Base-by-base conservation (phyloP, 2,888 invertebrate species). In the Serripes groenlandicus region DNA sequence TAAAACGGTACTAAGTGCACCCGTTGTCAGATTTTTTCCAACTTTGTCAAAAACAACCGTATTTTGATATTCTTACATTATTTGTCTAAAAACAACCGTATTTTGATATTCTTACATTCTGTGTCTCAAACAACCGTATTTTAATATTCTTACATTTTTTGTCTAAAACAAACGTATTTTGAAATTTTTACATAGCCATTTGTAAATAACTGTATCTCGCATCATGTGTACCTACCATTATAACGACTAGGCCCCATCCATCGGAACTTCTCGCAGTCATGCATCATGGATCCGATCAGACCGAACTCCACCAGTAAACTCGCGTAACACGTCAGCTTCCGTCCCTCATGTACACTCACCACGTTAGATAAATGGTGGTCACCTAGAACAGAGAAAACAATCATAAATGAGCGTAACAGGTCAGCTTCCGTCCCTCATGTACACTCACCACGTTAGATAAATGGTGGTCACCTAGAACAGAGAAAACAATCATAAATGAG, bases 161-260 rank as follows among this genome's bases (percentile, higher is more conserved):
- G n/a, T n/a, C n/a, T n/a, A n/a, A n/a, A n/a, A n/a, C n/a, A n/a
- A n/a, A n/a, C n/a, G n/a, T n/a, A n/a, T n/a, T n/a, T n/a, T n/a
- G n/a, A n/a, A n/a, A n/a, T n/a, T n/a, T n/a, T n/a, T n/a, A n/a
- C n/a, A n/a, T n/a, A n/a, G n/a, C n/a, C n/a, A n/a, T n/a, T n/a
- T n/a, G n/a, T n/a, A n/a, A n/a, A n/a, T n/a, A n/a, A n/a, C n/a
- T n/a, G n/a, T n/a, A n/a, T n/a, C n/a, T n/a, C n/a, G n/a, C n/a
- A n/a, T n/a, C n/a, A n/a, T n/a, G n/a, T n/a, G n/a, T 21, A 77
- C 89, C 87, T 75, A 91, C 92, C 82, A 80, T 86, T 89, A 66
- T 91, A 92, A 80, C 93, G 76, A 4, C 86, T 81, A 1, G 89
- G 88, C 0, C 93, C 93, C 88, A 93, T 88, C 91, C 91, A 91